Evolutionary conservation across 2,797 vertebrate species (phyloP).

Genomic region (Peromyscus attwateri): DNA sequence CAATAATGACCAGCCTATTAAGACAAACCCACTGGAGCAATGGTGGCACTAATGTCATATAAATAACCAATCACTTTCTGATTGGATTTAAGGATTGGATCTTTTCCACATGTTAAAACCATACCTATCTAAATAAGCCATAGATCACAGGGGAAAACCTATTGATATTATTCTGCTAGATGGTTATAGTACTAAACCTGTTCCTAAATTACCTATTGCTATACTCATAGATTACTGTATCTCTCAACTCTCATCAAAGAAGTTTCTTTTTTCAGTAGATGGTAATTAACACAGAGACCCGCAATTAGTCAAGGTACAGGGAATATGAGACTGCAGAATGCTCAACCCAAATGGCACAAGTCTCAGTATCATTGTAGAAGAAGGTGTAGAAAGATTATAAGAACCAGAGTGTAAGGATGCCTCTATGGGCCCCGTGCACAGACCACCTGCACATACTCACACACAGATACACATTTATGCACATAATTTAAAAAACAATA

Average conservation of each 20-base stretch:
- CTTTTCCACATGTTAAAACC: background rate
- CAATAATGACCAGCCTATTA: background rate
- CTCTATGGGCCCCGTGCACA: too few species aligned
- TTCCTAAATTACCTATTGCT: background rate
- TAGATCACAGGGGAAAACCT: background rate
- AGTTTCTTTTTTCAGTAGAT: background rate
- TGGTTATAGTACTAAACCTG: background rate
- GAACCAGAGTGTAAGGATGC: background rate
- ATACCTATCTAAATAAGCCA: background rate
- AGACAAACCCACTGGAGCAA: background rate
- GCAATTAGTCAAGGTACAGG: background rate
- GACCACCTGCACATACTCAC: too few species aligned
- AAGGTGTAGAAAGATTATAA: background rate
- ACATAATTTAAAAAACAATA: background rate
- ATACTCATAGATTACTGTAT: background rate
- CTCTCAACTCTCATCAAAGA: background rate
- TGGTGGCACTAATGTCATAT: background rate
- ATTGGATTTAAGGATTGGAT: background rate
- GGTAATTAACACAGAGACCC: background rate
- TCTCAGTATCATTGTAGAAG: background rate
- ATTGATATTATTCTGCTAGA: background rate
- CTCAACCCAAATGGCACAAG: background rate
- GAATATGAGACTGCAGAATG: background rate
- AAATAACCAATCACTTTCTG: background rate
- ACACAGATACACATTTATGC: background rate